Conservation (phyloP, 2,113 vertebrate genomes). For the Syngnathus scovelli region DNA sequence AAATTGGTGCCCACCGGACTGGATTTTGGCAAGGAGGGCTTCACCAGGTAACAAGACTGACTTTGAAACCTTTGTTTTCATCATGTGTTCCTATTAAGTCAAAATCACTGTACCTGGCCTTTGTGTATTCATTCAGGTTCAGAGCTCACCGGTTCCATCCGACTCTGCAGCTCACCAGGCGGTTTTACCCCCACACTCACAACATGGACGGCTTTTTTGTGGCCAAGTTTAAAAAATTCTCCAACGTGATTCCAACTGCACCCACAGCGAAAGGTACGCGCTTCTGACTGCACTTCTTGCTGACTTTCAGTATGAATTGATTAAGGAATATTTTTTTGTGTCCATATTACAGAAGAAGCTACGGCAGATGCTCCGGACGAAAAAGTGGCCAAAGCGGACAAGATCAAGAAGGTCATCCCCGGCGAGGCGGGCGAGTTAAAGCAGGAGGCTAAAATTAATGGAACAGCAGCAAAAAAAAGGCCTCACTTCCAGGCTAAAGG, state of each 20-base stretch:
- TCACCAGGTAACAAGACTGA: slow-evolving; percentile 76
- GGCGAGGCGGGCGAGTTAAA: slow-evolving; percentile 20
- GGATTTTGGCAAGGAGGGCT: slow-evolving; percentile 95
- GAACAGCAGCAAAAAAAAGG: slow-evolving; percentile 25
- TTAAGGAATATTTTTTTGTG: slow-evolving; percentile 14
- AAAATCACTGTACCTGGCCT: background rate
- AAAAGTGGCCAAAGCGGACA: slow-evolving; percentile 36
- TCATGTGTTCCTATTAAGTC: background rate
- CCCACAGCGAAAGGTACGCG: slow-evolving; percentile 58
- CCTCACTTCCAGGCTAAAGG: slow-evolving; percentile 29
- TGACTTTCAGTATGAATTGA: background rate
- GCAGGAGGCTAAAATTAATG: slow-evolving; percentile 46
- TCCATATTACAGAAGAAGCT: slow-evolving; percentile 43
- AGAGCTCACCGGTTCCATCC: slow-evolving; percentile 88
- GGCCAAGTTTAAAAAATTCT: slow-evolving; percentile 93
- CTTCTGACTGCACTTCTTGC: background rate
- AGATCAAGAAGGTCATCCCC: slow-evolving; percentile 30
- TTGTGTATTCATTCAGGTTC: slow-evolving; percentile 69
- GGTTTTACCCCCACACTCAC: slow-evolving; percentile 94
- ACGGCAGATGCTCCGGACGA: slow-evolving; percentile 36
- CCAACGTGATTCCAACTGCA: slow-evolving; percentile 78
- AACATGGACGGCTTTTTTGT: slow-evolving; percentile 99
- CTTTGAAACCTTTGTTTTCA: too few relatives aligned
- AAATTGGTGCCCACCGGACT: slow-evolving; percentile 89
- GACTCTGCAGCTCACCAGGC: slow-evolving; percentile 75